phyloP scores from a whole-genome alignment of 2,113 vertebrate genomes.

The Lethenteron reissneri region DNA sequence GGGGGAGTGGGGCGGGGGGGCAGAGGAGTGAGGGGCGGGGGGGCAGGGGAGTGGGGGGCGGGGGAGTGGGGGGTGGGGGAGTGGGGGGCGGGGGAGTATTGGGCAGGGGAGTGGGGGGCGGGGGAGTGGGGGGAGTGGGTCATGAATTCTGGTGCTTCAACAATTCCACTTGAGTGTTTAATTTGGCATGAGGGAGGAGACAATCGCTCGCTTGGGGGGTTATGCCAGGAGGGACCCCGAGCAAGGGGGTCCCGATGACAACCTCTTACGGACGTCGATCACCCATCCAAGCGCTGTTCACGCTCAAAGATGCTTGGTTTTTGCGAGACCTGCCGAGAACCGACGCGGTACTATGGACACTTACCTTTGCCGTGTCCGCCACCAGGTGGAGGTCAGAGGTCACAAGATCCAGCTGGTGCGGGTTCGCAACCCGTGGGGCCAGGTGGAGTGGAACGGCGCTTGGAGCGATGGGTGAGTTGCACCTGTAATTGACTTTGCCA shows the following conservation, averaged over 20 bases:
- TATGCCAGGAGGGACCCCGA: too few species aligned
- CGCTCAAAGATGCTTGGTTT: too few species aligned
- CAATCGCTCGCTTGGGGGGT: too few species aligned
- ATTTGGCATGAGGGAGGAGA: too few species aligned
- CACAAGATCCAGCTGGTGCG: constrained; percentile 3
- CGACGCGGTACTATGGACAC: not conserved
- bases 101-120: not conserved
- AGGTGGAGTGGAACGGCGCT: constrained; percentile 3
- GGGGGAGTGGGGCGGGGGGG: constrained; percentile 27
- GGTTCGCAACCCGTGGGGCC: not conserved
- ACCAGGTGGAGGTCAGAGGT: constrained; percentile 4
- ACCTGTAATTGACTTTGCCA: not conserved
- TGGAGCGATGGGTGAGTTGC: constrained; percentile 2
- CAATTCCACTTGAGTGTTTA: too few species aligned
- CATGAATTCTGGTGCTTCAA: too few species aligned
- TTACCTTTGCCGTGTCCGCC: not conserved
- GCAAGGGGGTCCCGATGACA: too few species aligned
- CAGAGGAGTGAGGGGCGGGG: constrained; percentile 18
- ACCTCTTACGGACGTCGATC: too few species aligned
- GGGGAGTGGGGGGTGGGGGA: constrained; percentile 9
- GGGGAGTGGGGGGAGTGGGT: not conserved
- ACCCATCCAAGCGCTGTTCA: too few species aligned
- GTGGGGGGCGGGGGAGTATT: not conserved
- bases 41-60: constrained; percentile 57
- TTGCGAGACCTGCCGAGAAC: too few species aligned